These are phyloP conservation scores for Achatina immaculata DNA, from an alignment of 1,140 invertebrate species.

Conservation along the genomic window DNA sequence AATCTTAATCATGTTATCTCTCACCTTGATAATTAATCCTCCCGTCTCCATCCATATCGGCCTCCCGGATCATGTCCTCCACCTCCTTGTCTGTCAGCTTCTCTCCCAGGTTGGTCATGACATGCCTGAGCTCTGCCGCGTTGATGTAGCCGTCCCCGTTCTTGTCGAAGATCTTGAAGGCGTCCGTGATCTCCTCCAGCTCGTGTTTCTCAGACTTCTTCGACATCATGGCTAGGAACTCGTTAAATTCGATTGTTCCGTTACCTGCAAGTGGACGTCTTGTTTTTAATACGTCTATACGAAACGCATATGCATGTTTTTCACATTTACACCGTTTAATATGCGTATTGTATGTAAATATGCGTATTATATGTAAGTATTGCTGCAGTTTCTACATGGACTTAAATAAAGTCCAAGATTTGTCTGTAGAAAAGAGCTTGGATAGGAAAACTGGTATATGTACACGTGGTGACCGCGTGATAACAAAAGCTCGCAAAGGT, in stretches of 20 bases:
- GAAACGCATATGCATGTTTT: too few species aligned
- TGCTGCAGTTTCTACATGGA: too few species aligned
- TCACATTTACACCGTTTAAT: too few species aligned
- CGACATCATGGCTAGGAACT: conserved; percentile 90
- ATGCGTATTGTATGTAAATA: too few species aligned
- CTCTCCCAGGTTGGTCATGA: conserved; percentile 95
- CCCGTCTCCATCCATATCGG: conserved; percentile 86
- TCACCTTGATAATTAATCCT: conserved; percentile 59
- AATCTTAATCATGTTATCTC: too few species aligned
- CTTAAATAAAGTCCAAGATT: too few species aligned
- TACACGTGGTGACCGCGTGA: too few species aligned
- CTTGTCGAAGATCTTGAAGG: conserved; percentile 75
- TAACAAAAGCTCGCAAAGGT: too few species aligned
- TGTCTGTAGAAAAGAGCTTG: too few species aligned
- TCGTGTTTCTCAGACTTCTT: conserved; percentile 92
- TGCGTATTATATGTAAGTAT: too few species aligned
- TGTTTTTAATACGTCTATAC: too few species aligned
- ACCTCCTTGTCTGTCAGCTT: conserved; percentile 91
- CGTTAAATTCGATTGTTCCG: conserved; percentile 74
- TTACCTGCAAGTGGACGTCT: conserved; percentile 46
- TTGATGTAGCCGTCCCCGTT: conserved; percentile 86
- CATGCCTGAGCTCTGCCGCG: conserved; percentile 68
- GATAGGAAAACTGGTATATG: too few species aligned
- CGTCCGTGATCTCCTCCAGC: conserved; percentile 45
- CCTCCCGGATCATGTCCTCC: conserved; percentile 93